A percentile compares a stretch with the other conserved stretches of the same genome.
Evolutionary conservation across 1,140 invertebrate species (phyloP).

Genomic region (Liolophura sinensis): DNA sequence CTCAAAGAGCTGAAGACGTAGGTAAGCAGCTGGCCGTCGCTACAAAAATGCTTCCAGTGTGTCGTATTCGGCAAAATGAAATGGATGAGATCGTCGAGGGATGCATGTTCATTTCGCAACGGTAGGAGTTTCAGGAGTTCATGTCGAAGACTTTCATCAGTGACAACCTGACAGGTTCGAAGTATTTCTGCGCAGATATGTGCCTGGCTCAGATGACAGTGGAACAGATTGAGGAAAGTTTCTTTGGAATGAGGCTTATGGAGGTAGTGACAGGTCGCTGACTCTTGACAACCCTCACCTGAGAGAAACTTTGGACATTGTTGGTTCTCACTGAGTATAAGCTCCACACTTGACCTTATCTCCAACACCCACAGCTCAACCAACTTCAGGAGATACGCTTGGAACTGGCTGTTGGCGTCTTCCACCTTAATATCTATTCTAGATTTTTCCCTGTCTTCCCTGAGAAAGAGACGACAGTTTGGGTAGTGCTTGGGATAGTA

Average conservation of each 20-base stretch:
- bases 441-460: background rate
- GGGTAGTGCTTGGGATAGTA: background rate
- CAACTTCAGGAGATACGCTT: background rate
- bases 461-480: background rate
- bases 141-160: background rate
- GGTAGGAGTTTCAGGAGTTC: background rate
- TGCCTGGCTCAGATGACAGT: background rate
- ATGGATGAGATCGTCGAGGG: background rate
- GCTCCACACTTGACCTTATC: background rate
- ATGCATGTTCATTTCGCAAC: background rate
- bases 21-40: background rate
- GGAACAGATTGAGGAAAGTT: background rate
- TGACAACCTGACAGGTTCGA: background rate
- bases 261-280: background rate
- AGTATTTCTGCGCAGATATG: background rate
- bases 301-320: background rate
- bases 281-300: background rate
- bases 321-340: background rate
- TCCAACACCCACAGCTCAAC: background rate
- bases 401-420: background rate
- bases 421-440: background rate
- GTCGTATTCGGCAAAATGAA: background rate
- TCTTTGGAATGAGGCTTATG: background rate
- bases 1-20: background rate
- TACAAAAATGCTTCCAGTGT: background rate